Base-by-base conservation (phyloP, 1,140 invertebrate species). In the Penaeus chinensis region DNA sequence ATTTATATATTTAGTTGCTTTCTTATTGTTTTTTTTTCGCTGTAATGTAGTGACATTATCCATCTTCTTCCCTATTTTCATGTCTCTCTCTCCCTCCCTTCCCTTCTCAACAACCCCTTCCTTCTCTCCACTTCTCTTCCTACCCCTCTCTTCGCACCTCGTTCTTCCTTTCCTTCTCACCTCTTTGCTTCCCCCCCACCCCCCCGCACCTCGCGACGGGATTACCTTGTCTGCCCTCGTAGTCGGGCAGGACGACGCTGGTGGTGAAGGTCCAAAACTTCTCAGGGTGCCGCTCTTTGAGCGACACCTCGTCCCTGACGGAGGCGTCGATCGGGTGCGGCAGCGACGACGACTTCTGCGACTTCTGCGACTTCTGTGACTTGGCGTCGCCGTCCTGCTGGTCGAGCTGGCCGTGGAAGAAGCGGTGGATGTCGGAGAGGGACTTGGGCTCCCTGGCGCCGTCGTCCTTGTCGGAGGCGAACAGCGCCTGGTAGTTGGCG, bases 261-360 rank as follows among this genome's bases (percentile, higher is more conserved):
- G 86, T 87, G 61, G 86, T 87, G 61, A 87, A 87, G 69, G 86
- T 87, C 86, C 86, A 87, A 71, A 87, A 87, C 74, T 87, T 87
- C 32, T 87, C 86, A 4, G 86, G 86, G 42, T 82, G 71, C n/a
- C 63, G 54, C n/a, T 85, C 83, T 18, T 71, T 71, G 20, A 85
- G 54, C 22, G 83, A 85, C 27, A 78, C 83, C 27, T 78, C 83
- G n/a, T 62, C 83, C 47, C 83, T 77, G 32, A 77, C 83, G 54
- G 80, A 76, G 77, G 61, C 62, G 37, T 42, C 42, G n/a, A 60
- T 8, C 22, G 84, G 84, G 37, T 80, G 84, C 20, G 84, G 84
- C 62, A 86, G 84, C 37, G 84, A 86, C 60, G 81, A 32, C 81
- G 22, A 42, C 32, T 42, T n/a, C 63, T 24, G 63, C n/a, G 69